Evolutionary conservation across 1,140 invertebrate genomes (phyloP), one percentile per base, ranked within the genome.

Genomic region (Bombus fervidus): DNA sequence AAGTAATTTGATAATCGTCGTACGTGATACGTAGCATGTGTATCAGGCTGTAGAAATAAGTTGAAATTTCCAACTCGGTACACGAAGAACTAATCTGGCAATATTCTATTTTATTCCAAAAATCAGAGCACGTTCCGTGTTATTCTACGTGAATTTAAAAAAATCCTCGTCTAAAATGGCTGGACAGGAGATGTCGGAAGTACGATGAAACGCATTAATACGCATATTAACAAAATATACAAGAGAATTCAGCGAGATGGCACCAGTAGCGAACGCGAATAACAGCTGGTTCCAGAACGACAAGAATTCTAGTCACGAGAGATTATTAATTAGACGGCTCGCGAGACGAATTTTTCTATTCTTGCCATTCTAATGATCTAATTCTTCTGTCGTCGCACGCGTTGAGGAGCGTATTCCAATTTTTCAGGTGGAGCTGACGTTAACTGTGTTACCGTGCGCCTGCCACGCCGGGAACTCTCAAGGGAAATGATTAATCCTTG

Each of bases 401-500:
- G 1, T 18, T 28, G 10, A 41, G 25, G 5, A 64, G 22, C 37
- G 12, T 68, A 64, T 78, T 83, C 74, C 47, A 77, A 83, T 77
- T 69, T 83, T 78, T 83, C 64, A n/a, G 43, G 6, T 0, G 37
- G 22, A 66, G 28, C 39, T 41, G 64, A 78, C 73, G 74, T 83
- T 83, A 83, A 83, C 43, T 15, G 47, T 31, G 81, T 83, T 78
- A 77, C 28, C 22, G 15, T 53, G 43, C 41, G 41, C 43, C 41
- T 18, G 22, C 31, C 41, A 62, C 22, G 57, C 59, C 18, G 28
- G 9, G 3, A n/a, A 53, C 22, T 57, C 74, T 39, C 34, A 8
- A 68, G 72, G 47, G 75, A 59, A 69, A 83, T 83, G 81, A 77
- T 83, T 83, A 83, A 83, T 78, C 64, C 64, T 69, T 47, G 74